Percentiles rank a stretch among this genome's conserved stretches.
Conservation (phyloP, 1,140 invertebrate species). For the Thalassaphorura encarpata region DNA sequence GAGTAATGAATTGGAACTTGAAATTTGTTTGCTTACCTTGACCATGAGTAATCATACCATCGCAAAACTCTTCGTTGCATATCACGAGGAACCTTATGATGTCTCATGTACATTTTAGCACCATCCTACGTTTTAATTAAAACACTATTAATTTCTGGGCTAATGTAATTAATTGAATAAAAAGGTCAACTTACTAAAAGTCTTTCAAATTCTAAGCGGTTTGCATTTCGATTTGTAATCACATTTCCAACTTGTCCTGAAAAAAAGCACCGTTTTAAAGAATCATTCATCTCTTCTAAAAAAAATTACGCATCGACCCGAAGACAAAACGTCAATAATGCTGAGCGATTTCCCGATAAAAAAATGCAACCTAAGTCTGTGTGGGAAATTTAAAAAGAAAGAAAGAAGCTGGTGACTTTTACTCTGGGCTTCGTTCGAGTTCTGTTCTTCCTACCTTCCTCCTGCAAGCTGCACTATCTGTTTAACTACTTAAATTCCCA, state of each 20-base stretch:
- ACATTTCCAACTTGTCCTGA: slow-evolving; percentile 91
- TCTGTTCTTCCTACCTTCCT: no score
- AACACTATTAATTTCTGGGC: not conserved
- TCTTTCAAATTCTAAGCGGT: slow-evolving; percentile 86
- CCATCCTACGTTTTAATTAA: slow-evolving; percentile 53
- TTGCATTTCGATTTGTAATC: slow-evolving; percentile 94
- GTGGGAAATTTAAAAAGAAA: not conserved
- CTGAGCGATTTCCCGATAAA: not conserved
- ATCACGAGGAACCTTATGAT: slow-evolving; percentile 88
- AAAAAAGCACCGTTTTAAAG: slow-evolving; percentile 21
- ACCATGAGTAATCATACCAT: slow-evolving; percentile 98
- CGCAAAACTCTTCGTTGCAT: slow-evolving; percentile 87
- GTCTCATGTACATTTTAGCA: slow-evolving; percentile 93
- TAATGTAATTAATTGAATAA: no score
- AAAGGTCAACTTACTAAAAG: slow-evolving; percentile 63
- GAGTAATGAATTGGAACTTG: slow-evolving; percentile 5
- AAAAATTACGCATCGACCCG: no score
- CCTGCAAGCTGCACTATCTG: no score
- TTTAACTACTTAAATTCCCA: no score
- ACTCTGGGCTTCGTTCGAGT: not conserved
- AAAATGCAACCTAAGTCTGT: not conserved
- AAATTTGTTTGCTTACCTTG: slow-evolving; percentile 50
- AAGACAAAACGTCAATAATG: not conserved
- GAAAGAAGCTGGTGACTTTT: not conserved
- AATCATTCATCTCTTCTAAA: no score